phyloP scores from a whole-genome alignment of 2,888 invertebrate species.

The Acleris laterana region DNA sequence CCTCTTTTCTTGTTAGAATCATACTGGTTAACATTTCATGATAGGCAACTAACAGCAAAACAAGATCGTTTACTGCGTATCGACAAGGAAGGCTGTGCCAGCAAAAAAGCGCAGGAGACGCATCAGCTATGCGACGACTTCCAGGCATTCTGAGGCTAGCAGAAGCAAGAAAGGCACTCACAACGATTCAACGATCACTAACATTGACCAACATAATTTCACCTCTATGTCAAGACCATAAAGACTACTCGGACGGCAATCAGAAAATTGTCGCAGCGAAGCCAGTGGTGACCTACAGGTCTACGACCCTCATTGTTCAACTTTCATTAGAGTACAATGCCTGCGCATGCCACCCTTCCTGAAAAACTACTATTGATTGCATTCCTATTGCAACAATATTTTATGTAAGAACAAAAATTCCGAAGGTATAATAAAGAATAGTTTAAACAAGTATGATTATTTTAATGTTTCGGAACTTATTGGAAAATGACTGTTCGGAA shows the following conservation, averaged over 20 bases:
- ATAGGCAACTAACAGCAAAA: constrained; percentile 1
- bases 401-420: constrained; percentile 1
- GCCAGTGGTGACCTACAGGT: constrained; percentile 71
- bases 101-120: constrained; percentile 12
- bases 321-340: constrained; percentile 73
- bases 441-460: no score
- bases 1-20: background rate
- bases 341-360: constrained; percentile 48
- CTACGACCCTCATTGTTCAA: constrained; percentile 79
- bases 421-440: background rate
- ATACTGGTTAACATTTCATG: background rate
- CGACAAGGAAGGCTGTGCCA: constrained; percentile 2
- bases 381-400: constrained; percentile 22
- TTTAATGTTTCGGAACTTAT: no score
- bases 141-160: constrained; percentile 28
- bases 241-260: constrained; percentile 46
- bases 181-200: constrained; percentile 2
- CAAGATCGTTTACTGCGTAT: constrained; percentile 4
- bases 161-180: constrained; percentile 23
- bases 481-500: no score
- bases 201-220: constrained; percentile 12
- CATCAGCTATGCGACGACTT: constrained; percentile 28
- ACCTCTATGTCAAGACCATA: constrained; percentile 43
- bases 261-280: constrained; percentile 49
- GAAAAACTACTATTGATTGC: constrained; percentile 42